Conservation (phyloP, 2,888 invertebrate species). For the Drosophila nigricruria region DNA sequence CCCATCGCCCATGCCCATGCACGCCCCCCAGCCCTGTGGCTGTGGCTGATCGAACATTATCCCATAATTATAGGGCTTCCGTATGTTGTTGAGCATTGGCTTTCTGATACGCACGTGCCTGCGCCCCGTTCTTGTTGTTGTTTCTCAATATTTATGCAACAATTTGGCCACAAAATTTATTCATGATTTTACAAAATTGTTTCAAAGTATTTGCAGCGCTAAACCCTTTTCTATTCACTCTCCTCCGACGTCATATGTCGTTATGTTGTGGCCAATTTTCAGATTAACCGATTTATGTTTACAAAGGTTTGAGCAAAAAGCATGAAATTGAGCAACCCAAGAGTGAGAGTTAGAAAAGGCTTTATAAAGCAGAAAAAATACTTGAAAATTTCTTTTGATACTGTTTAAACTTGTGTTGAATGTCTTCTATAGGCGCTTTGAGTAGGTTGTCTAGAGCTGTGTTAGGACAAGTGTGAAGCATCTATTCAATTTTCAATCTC, state of each 20-base stretch:
- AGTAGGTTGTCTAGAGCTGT: too few species aligned
- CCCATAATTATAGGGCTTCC: slow-evolving; percentile 83
- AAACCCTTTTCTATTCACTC: slow-evolving; percentile 47
- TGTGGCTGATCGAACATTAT: slow-evolving; percentile 80
- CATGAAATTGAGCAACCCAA: neutral
- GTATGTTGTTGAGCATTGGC: slow-evolving; percentile 60
- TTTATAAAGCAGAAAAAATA: too few species aligned
- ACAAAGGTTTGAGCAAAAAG: slow-evolving; percentile 7
- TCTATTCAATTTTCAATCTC: neutral
- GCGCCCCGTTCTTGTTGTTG: slow-evolving; percentile 35
- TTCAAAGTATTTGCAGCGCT: slow-evolving; percentile 64
- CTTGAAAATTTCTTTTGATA: neutral
- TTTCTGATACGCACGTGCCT: slow-evolving; percentile 63
- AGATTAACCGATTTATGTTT: slow-evolving; percentile 74
- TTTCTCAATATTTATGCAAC: slow-evolving; percentile 79
- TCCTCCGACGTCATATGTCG: slow-evolving; percentile 28
- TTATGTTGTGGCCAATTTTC: slow-evolving; percentile 69
- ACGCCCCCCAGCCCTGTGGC: neutral
- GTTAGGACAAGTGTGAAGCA: too few species aligned
- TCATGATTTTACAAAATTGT: slow-evolving; percentile 78
- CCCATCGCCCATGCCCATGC: slow-evolving; percentile 33
- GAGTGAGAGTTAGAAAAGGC: neutral
- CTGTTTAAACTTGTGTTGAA: neutral
- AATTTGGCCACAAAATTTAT: slow-evolving; percentile 84
- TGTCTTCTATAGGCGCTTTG: neutral